Percentiles rank a stretch among this genome's conserved stretches.
These are phyloP conservation scores for Ladona fulva DNA, from an alignment of 1,140 invertebrate species.

Conservation along the genomic window DNA sequence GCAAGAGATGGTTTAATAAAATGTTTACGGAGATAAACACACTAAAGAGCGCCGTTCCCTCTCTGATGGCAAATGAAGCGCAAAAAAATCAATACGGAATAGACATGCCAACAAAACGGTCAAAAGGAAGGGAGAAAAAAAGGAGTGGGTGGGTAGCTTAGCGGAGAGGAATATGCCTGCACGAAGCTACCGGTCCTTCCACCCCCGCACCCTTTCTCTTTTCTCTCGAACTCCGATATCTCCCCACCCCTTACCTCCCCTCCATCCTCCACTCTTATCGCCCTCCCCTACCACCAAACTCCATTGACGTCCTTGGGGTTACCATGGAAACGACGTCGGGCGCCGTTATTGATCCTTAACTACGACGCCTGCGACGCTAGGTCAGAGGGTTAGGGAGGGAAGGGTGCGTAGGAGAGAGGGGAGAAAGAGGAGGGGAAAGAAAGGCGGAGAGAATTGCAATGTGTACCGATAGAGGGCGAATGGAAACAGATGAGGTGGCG, in stretches of 20 bases:
- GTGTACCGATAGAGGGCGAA: not conserved
- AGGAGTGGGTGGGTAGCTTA: not conserved
- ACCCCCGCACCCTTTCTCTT: not conserved
- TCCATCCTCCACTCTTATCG: not conserved
- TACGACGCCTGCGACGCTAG: not conserved
- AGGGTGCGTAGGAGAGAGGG: too few species aligned
- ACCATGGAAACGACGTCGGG: not conserved
- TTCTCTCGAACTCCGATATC: not conserved
- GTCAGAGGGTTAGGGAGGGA: not conserved
- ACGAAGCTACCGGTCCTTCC: not conserved
- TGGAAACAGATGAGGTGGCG: not conserved
- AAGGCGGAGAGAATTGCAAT: not conserved
- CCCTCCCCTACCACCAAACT: not conserved
- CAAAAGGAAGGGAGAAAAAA: not conserved
- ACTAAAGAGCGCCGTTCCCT: too few species aligned
- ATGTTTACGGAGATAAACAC: too few species aligned
- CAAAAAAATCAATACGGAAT: not conserved
- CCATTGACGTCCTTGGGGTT: not conserved
- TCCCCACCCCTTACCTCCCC: not conserved
- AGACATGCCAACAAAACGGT: not conserved
- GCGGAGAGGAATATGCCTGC: not conserved
- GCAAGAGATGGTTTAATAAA: too few species aligned
- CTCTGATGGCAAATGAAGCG: too few species aligned
- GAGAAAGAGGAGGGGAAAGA: too few species aligned
- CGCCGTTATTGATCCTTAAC: conserved; percentile 8